phyloP scores from a whole-genome alignment of 2,797 vertebrate genomes.

The Buceros bicornis region DNA sequence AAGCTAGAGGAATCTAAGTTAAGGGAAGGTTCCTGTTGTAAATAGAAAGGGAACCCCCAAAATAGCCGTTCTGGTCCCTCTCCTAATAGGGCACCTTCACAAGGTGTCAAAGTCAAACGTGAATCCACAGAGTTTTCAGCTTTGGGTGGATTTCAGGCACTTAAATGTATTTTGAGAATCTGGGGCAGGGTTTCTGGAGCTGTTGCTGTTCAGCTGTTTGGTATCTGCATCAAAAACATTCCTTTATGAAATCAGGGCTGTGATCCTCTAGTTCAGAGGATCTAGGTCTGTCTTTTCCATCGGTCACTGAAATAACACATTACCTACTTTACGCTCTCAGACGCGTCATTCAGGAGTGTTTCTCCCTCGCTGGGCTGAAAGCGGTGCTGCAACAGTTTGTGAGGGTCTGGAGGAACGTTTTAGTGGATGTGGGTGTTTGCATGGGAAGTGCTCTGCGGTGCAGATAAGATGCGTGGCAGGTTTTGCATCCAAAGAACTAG shows the following conservation, averaged over 20 bases:
- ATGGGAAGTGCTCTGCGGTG: neutral
- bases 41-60: neutral
- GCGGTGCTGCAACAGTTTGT: neutral
- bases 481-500: neutral
- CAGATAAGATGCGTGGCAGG: neutral
- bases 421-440: neutral
- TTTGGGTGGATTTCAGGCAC: neutral
- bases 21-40: neutral
- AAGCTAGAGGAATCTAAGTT: neutral
- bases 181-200: neutral
- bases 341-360: neutral
- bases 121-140: neutral
- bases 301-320: neutral
- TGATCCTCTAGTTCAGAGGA: neutral
- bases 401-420: neutral
- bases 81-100: neutral
- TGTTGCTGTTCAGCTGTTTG: neutral
- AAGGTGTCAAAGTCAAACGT: neutral
- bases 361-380: neutral
- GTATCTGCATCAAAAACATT: neutral
- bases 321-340: neutral
- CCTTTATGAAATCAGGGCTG: neutral
- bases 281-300: neutral
- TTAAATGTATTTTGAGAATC: neutral
- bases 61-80: neutral